Conservation (phyloP, 2,888 invertebrate species). For the Limnephilus marmoratus region DNA sequence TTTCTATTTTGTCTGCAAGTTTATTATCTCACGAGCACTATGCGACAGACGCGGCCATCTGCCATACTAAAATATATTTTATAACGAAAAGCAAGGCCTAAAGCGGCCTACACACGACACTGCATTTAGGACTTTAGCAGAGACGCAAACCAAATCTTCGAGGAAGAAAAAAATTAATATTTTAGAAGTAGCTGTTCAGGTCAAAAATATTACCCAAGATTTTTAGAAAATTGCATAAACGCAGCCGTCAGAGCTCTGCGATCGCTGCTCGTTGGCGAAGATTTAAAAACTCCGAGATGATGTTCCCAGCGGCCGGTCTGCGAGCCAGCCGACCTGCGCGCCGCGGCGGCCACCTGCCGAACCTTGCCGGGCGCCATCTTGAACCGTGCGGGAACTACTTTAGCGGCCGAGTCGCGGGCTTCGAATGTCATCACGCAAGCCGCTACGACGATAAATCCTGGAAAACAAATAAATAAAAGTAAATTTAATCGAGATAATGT, state of each 20-base stretch:
- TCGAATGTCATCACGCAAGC: conserved; percentile 99
- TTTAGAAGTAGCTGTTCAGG: background rate
- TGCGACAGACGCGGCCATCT: background rate
- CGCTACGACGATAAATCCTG: conserved; percentile 96
- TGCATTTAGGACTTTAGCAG: background rate
- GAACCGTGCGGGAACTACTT: conserved; percentile 89
- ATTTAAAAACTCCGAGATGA: conserved; percentile 82
- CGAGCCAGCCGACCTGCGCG: conserved; percentile 73
- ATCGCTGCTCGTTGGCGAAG: conserved; percentile 77
- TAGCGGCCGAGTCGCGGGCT: conserved; percentile 95
- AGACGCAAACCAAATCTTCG: conserved; percentile 2
- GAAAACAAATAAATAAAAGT: background rate
- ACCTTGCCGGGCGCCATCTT: conserved; percentile 72
- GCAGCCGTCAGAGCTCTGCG: conserved; percentile 74
- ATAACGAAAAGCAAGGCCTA: background rate
- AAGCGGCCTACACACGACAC: no score
- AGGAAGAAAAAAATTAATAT: background rate
- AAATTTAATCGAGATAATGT: background rate
- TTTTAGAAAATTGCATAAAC: conserved; percentile 70
- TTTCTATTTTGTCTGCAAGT: no score
- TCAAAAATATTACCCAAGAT: conserved; percentile 51
- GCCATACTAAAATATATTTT: background rate
- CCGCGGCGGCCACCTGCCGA: conserved; percentile 76
- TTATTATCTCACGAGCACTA: background rate
- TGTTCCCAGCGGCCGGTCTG: conserved; percentile 80